phyloP scores from a whole-genome alignment of 2,888 invertebrate genomes.

The Pristionchus mayeri region DNA sequence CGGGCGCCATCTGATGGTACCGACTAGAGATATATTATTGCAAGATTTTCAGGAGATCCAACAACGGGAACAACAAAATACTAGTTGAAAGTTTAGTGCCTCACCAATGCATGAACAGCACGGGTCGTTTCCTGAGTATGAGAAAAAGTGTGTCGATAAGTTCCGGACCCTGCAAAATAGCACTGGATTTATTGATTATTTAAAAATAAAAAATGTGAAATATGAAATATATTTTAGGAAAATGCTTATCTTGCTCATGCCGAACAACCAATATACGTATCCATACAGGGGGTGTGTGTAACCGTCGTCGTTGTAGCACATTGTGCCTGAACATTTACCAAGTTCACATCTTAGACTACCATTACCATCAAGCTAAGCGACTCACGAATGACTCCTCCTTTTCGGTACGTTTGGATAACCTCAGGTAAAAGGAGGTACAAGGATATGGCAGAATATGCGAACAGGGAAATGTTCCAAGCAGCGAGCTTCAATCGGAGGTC shows the following conservation, averaged over 20 bases:
- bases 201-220: too few relatives aligned
- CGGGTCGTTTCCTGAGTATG: not conserved
- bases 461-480: conserved; percentile 82
- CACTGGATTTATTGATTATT: too few relatives aligned
- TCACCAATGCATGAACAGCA: not conserved
- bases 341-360: not conserved
- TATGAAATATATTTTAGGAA: too few relatives aligned
- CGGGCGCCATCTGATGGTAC: too few relatives aligned
- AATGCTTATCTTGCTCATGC: conserved; percentile 85
- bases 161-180: conserved; percentile 56
- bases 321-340: conserved; percentile 60
- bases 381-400: not conserved
- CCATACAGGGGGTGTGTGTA: conserved; percentile 81
- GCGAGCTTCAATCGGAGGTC: not conserved
- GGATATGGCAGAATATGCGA: conserved; percentile 96
- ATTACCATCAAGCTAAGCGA: too few relatives aligned
- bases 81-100: not conserved
- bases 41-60: too few relatives aligned
- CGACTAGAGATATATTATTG: too few relatives aligned
- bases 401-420: not conserved
- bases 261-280: conserved; percentile 98
- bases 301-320: conserved; percentile 70
- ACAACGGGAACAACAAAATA: too few relatives aligned
- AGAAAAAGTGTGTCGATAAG: conserved; percentile 16
- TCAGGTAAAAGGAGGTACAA: conserved; percentile 87